Evolutionary conservation across 2,113 vertebrate genomes (phyloP), one percentile per base, ranked within the genome.

Genomic region (Grallaria varia): DNA sequence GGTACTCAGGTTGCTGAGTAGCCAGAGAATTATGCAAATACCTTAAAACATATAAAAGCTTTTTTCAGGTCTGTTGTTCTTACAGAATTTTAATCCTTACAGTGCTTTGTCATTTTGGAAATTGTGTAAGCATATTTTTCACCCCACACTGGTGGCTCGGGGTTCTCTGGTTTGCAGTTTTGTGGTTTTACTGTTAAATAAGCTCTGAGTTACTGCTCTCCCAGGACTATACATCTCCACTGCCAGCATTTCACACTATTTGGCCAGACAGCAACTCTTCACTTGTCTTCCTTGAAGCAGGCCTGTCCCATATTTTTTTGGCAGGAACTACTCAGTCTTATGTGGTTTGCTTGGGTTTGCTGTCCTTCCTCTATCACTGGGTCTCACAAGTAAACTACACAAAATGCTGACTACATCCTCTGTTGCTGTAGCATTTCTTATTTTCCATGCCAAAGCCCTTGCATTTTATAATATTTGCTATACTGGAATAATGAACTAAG

Each of bases 191-290:
- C 5, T 50, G 45, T 62, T 82, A 91, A 89, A 94, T 19, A 14
- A 87, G 58, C 58, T 91, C 60, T 83, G 56, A 96, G 74, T 69
- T 82, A 75, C 84, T 89, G 60, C 69, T 85, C 66, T 85, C 58
- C 7, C 49, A 87, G 64, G 73, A 59, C 45, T 64, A 39, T 9
- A 5, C 7, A 58, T 58, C 58, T 83, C 79, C 33, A 58, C 35
- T 91, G 78, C 62, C 71, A 95, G 13, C 31, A 53, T 73, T 94
- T 87, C 77, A 62, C 50, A 49, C 44, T 53, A 5, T 64, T 89
- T 92, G 58, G 39, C 49, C 53, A 79, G 66, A 68, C 18, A 84
- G 66, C n/a, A 91, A 64, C 53, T 82, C 66, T 73, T 87, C 55
- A 49, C 25, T 69, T 73, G 49, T 49, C 53, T 78, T 79, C 37